phyloP scores from a whole-genome alignment of 2,113 vertebrate species.

The Morone saxatilis region DNA sequence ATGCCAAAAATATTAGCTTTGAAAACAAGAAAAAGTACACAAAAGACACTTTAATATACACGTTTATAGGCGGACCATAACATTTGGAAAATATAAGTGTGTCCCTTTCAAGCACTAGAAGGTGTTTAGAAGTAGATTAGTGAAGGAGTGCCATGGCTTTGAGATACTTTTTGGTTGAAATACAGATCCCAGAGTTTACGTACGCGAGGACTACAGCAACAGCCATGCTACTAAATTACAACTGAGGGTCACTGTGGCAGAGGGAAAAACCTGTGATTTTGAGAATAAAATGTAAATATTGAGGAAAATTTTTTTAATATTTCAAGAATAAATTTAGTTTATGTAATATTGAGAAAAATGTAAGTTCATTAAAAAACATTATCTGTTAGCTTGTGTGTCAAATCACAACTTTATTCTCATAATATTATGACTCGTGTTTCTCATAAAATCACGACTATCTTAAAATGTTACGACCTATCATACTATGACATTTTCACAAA shows the following conservation, averaged over 20 bases:
- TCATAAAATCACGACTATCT: no score
- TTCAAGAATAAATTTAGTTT: not conserved
- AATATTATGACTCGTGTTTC: no score
- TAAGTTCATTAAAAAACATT: no score
- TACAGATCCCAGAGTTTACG: constrained; percentile 69
- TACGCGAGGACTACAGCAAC: constrained; percentile 14
- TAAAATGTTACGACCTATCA: not conserved
- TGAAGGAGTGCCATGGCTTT: constrained; percentile 53
- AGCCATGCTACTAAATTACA: constrained; percentile 27
- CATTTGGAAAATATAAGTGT: constrained; percentile 52
- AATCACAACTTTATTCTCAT: not conserved
- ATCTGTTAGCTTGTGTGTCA: no score
- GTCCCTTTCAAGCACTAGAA: constrained; percentile 60
- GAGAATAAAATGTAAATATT: no score
- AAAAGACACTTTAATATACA: constrained; percentile 54
- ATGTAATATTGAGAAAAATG: no score
- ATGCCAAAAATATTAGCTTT: constrained; percentile 74
- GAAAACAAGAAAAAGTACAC: constrained; percentile 43
- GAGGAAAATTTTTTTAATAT: not conserved
- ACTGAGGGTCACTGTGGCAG: not conserved
- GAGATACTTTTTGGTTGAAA: constrained; percentile 71
- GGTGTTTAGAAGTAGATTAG: constrained; percentile 1
- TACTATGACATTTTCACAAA: not conserved
- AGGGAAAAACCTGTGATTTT: not conserved
- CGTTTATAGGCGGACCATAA: constrained; percentile 39